phyloP scores from a whole-genome alignment of 2,113 vertebrate genomes.

The Melanerpes aurifrons region DNA sequence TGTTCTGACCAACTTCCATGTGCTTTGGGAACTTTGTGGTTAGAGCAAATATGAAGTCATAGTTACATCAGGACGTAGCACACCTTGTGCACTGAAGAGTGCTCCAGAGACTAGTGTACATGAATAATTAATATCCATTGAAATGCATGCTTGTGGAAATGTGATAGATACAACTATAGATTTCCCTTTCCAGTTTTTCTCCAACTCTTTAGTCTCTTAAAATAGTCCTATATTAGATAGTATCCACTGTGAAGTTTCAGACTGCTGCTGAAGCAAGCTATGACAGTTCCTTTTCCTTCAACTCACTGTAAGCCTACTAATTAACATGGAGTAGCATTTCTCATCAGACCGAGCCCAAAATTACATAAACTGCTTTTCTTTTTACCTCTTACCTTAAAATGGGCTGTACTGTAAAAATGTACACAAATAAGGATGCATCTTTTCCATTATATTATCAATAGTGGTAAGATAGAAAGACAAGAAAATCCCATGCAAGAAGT shows the following conservation, averaged over 20 bases:
- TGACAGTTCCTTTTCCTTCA: background rate
- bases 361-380: background rate
- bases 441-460: background rate
- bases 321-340: background rate
- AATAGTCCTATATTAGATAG: conserved; percentile 27
- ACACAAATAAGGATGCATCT: background rate
- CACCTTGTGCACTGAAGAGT: background rate
- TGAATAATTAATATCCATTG: background rate
- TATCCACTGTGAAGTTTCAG: conserved; percentile 1
- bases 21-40: background rate
- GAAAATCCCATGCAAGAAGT: background rate
- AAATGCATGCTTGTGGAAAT: background rate
- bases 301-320: background rate
- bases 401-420: background rate
- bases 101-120: background rate
- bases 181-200: background rate
- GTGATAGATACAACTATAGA: background rate
- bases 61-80: background rate
- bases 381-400: background rate
- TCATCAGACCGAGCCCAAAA: background rate
- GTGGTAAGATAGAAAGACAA: background rate
- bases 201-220: conserved; percentile 8
- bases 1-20: background rate
- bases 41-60: background rate
- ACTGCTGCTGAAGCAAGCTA: background rate